phyloP scores from a whole-genome alignment of 2,113 vertebrate species.

The Potamarius usumacintae region DNA sequence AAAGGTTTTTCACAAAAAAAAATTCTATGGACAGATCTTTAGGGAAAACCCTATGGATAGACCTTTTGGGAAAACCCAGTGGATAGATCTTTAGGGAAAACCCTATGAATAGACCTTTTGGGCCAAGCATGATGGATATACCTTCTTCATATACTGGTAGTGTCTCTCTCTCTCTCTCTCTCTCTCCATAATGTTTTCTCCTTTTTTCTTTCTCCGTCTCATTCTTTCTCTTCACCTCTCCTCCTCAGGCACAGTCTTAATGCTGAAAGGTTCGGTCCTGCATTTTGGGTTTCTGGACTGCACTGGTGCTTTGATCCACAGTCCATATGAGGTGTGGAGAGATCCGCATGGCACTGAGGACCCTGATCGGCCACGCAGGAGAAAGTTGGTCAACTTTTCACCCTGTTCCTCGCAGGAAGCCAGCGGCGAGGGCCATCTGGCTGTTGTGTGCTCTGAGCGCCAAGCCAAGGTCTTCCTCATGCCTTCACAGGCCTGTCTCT shows the following conservation, averaged over 20 bases:
- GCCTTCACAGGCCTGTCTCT: constrained; percentile 95
- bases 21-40: not conserved
- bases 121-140: not conserved
- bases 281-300: constrained; percentile 88
- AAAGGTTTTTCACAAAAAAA: no score
- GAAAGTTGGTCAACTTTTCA: constrained; percentile 87
- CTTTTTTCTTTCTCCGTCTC: not conserved
- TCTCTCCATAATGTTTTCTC: not conserved
- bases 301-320: constrained; percentile 80
- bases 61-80: not conserved
- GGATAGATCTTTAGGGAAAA: no score
- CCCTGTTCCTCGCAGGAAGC: constrained; percentile 86
- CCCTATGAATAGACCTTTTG: not conserved
- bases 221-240: not conserved
- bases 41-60: no score
- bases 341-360: constrained; percentile 84
- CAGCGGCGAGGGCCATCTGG: constrained; percentile 87
- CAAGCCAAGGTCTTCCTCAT: constrained; percentile 98
- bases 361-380: constrained; percentile 80
- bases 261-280: constrained; percentile 90
- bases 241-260: constrained; percentile 81
- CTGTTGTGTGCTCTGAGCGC: constrained; percentile 92
- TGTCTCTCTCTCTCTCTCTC: no score
- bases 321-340: constrained; percentile 90
- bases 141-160: no score